phyloP scores from a whole-genome alignment of 2,113 vertebrate genomes.

The Lophura nycthemera region DNA sequence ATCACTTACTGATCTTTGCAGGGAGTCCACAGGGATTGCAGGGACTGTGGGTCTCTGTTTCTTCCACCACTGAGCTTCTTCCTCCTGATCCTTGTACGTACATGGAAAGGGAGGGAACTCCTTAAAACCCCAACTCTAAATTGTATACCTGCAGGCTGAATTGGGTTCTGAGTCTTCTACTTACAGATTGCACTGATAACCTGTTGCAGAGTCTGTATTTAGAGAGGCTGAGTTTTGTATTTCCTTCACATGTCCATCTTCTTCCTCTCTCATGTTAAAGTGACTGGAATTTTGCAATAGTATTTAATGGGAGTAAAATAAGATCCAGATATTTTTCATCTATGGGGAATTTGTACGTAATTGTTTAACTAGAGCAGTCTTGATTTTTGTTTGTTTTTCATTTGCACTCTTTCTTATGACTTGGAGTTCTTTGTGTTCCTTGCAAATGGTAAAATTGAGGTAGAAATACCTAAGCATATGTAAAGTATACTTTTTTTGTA shows the following conservation, averaged over 20 bases:
- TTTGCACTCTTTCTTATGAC: background rate
- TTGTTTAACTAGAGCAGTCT: background rate
- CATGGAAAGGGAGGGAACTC: background rate
- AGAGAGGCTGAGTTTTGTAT: background rate
- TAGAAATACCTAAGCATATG: background rate
- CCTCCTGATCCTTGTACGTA: background rate
- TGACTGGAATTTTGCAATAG: background rate
- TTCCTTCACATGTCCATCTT: background rate
- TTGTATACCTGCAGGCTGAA: background rate
- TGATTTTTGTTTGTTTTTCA: background rate
- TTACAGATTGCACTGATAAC: background rate
- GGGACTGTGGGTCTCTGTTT: rapidly evolving
- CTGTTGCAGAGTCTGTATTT: background rate
- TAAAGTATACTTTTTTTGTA: background rate
- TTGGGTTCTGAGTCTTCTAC: background rate
- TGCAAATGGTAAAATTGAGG: background rate
- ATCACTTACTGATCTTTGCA: background rate
- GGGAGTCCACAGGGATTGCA: background rate
- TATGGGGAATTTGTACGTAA: background rate
- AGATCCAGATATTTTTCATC: background rate
- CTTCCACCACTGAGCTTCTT: background rate
- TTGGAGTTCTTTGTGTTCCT: background rate
- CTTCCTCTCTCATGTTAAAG: background rate
- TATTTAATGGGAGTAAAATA: background rate
- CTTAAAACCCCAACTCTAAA: background rate